Percentiles rank a stretch among this genome's conserved stretches.
phyloP scores from a whole-genome alignment of 2,888 invertebrate species.

The Parelbella ahira region DNA sequence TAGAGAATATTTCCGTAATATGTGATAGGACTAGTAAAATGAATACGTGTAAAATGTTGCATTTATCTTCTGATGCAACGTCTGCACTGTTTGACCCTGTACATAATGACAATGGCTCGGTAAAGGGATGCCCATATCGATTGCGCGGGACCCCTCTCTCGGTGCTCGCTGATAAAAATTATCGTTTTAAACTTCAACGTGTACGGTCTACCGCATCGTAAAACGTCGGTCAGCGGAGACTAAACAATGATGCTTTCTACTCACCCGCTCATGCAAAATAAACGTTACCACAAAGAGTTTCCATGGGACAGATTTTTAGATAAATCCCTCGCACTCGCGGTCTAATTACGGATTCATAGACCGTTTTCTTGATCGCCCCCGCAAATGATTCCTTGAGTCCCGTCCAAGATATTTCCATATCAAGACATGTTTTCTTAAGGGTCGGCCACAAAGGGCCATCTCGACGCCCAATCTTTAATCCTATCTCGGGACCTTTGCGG shows the following conservation, averaged over 20 bases:
- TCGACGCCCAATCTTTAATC: constrained; percentile 79
- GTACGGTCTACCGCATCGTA: constrained; percentile 62
- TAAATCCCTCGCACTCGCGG: constrained; percentile 47
- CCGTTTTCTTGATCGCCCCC: constrained; percentile 68
- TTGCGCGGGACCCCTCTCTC: constrained; percentile 38
- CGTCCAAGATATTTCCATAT: constrained; percentile 78
- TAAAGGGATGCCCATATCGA: constrained; percentile 44
- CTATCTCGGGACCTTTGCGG: constrained; percentile 81
- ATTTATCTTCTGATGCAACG: no score
- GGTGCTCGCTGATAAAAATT: constrained; percentile 47
- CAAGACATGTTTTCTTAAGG: constrained; percentile 81
- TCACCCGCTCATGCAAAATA: constrained; percentile 63
- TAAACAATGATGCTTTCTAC: constrained; percentile 60
- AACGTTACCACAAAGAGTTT: constrained; percentile 54
- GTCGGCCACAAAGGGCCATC: constrained; percentile 80
- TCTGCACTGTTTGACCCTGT: background rate
- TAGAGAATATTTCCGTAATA: no score
- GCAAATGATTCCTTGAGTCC: constrained; percentile 73
- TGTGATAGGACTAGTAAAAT: no score
- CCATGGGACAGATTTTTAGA: constrained; percentile 35
- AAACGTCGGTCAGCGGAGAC: constrained; percentile 59
- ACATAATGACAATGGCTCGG: constrained; percentile 1
- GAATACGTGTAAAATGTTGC: no score
- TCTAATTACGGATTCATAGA: constrained; percentile 69
- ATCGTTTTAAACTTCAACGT: constrained; percentile 63